phyloP scores from a whole-genome alignment of 2,797 vertebrate genomes.

The Microctenopoma stevenorrisi region DNA sequence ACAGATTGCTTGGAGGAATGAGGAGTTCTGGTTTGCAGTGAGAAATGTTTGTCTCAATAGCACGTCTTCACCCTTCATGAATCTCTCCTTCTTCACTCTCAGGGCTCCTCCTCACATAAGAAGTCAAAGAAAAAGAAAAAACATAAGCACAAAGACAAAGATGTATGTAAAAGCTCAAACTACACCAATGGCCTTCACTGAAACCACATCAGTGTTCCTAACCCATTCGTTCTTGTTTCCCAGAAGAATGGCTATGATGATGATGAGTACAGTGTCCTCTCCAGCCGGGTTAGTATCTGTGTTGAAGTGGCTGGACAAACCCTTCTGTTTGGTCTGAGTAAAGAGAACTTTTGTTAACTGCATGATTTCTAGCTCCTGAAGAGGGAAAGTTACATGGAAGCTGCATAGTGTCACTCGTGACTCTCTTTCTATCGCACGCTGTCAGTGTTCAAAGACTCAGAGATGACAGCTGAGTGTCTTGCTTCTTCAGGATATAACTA shows the following conservation, averaged over 20 bases:
- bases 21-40: neutral
- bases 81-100: slow-evolving; percentile 30
- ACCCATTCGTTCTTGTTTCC: slow-evolving; percentile 47
- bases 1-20: too few species aligned
- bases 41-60: neutral
- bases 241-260: slow-evolving; percentile 89
- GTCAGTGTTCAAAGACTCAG: slow-evolving; percentile 72
- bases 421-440: slow-evolving; percentile 28
- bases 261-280: slow-evolving; percentile 83
- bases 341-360: neutral
- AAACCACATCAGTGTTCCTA: slow-evolving; percentile 11
- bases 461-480: slow-evolving; percentile 67
- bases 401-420: neutral
- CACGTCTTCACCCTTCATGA: neutral
- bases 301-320: neutral
- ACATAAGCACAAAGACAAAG: slow-evolving; percentile 76
- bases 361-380: neutral
- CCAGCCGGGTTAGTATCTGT: slow-evolving; percentile 88
- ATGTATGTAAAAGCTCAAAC: slow-evolving; percentile 65
- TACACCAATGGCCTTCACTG: neutral
- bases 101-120: slow-evolving; percentile 74
- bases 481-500: slow-evolving; percentile 62
- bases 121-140: slow-evolving; percentile 85
- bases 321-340: neutral
- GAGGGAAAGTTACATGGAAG: neutral